phyloP scores from a whole-genome alignment of 2,888 invertebrate species.

The Drosophila ochracea region DNA sequence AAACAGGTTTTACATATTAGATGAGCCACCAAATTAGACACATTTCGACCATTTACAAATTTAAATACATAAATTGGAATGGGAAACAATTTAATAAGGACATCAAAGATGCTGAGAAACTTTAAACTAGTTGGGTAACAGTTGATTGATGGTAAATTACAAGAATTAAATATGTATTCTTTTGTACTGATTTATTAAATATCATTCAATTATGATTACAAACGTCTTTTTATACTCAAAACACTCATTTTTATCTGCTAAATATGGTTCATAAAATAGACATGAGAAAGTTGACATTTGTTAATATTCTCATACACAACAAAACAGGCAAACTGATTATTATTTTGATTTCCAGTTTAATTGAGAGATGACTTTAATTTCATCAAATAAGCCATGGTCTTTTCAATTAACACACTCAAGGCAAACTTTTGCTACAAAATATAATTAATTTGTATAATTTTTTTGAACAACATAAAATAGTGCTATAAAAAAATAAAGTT shows the following conservation, averaged over 20 bases:
- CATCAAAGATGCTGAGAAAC: not conserved
- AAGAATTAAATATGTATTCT: no score
- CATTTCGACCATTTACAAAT: not conserved
- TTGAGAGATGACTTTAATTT: not conserved
- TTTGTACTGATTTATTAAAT: no score
- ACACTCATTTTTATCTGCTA: not conserved
- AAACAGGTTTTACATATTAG: slow-evolving; percentile 21
- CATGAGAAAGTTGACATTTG: not conserved
- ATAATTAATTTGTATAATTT: not conserved
- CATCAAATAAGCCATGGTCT: not conserved
- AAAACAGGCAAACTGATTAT: not conserved
- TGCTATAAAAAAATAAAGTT: not conserved
- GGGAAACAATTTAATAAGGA: not conserved
- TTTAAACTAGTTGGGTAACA: not conserved
- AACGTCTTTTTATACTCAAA: not conserved
- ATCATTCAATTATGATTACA: no score
- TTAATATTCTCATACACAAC: not conserved
- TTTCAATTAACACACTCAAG: not conserved
- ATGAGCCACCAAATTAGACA: not conserved
- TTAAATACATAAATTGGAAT: not conserved
- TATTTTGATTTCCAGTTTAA: not conserved
- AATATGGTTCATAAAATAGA: not conserved
- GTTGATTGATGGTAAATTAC: no score
- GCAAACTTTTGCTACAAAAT: not conserved
- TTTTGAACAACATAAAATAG: not conserved